These are phyloP conservation scores for Drosophila pruinosa DNA, from an alignment of 1,140 invertebrate genomes.

Conservation along the genomic window DNA sequence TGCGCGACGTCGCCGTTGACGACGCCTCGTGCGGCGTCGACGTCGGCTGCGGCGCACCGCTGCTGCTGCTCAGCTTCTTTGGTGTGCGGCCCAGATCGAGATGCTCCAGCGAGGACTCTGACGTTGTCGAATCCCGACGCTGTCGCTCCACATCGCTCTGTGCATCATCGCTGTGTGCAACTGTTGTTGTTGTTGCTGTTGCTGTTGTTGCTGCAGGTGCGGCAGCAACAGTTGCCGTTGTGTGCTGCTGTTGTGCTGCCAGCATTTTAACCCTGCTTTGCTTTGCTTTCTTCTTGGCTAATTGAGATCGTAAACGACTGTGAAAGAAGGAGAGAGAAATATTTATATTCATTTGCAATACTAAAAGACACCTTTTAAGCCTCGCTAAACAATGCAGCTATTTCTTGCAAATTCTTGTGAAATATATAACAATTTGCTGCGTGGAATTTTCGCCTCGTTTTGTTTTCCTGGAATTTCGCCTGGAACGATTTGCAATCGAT, in stretches of 20 bases:
- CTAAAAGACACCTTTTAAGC: too few species aligned
- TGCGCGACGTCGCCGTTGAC: constrained; percentile 44
- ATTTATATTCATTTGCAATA: too few species aligned
- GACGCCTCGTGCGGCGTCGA: constrained; percentile 64
- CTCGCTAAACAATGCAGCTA: too few species aligned
- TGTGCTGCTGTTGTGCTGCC: constrained; percentile 53
- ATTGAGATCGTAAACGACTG: constrained; percentile 48
- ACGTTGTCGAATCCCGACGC: constrained; percentile 75
- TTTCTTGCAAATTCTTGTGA: not conserved
- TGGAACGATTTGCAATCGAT: constrained; percentile 9
- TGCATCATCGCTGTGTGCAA: not conserved
- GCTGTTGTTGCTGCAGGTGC: constrained; percentile 31
- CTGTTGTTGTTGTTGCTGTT: constrained; percentile 25
- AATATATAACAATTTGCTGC: too few species aligned
- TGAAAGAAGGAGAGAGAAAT: not conserved
- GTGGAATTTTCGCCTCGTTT: too few species aligned
- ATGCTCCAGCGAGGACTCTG: constrained; percentile 81
- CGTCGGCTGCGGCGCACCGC: constrained; percentile 57
- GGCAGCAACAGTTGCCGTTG: constrained; percentile 20
- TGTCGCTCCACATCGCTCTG: constrained; percentile 60
- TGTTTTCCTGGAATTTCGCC: too few species aligned
- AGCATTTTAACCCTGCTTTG: constrained; percentile 54
- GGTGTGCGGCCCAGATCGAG: constrained; percentile 77
- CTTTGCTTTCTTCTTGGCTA: constrained; percentile 32
- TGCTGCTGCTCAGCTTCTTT: constrained; percentile 70